phyloP scores from a whole-genome alignment of 2,113 vertebrate genomes.

The Tragelaphus scriptus region DNA sequence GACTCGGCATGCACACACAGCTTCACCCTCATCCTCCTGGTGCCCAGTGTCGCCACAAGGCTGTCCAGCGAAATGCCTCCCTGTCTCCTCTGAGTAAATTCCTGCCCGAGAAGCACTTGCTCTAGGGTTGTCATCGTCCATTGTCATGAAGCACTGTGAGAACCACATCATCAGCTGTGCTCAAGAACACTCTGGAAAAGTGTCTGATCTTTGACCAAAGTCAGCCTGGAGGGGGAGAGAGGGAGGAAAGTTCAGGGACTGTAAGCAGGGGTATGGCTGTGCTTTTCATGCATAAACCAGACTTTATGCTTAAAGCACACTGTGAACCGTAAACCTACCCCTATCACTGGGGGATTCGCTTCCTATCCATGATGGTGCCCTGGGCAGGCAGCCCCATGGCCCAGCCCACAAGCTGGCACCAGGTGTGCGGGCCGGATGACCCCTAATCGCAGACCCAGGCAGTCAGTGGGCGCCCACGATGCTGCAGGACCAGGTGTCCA shows the following conservation, averaged over 20 bases:
- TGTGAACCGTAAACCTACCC: neutral
- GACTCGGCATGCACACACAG: neutral
- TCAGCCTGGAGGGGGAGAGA: rapidly evolving
- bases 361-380: neutral
- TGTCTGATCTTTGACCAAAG: neutral
- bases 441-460: rapidly evolving
- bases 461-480: rapidly evolving
- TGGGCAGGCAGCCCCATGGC: rapidly evolving
- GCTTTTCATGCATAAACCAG: neutral
- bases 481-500: too few species aligned
- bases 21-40: conserved; percentile 85
- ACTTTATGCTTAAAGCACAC: rapidly evolving
- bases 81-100: conserved; percentile 85
- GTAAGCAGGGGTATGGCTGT: rapidly evolving
- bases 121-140: conserved; percentile 87
- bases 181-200: neutral
- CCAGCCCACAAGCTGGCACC: neutral
- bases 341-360: rapidly evolving
- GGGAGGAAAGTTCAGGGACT: neutral
- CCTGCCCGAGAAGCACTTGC: conserved; percentile 88
- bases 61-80: conserved; percentile 85
- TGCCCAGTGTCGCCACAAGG: conserved; percentile 83
- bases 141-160: conserved; percentile 21
- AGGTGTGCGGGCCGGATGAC: rapidly evolving
- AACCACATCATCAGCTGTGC: rapidly evolving